A percentile compares a stretch with the other conserved stretches of the same genome.
Evolutionary conservation across 2,113 vertebrate species (phyloP).

Genomic region (Vanacampus margaritifer): DNA sequence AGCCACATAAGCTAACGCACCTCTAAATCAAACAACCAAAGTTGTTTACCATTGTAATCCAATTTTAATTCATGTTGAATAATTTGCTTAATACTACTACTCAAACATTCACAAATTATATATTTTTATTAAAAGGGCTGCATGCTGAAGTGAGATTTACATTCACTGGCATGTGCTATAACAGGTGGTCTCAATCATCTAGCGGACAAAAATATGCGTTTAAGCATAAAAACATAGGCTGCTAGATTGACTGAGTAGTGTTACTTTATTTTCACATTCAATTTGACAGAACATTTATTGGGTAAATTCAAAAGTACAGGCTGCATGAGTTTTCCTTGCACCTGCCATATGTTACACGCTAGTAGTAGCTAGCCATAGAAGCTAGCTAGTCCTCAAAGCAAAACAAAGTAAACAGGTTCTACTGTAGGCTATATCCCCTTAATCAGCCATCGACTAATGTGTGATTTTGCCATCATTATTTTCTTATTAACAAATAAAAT

Average conservation of each 20-base stretch:
- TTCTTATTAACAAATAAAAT: not conserved
- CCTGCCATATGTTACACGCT: conserved; percentile 10
- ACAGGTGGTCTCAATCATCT: not conserved
- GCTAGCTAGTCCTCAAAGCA: not conserved
- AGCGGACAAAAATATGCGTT: not conserved
- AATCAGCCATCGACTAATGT: not conserved
- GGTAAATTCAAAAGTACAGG: not conserved
- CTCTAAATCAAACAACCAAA: not conserved
- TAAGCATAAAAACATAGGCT: not conserved
- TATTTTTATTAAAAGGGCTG: not conserved
- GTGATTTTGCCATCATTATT: not conserved
- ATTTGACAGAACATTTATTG: not conserved
- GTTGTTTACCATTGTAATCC: not conserved
- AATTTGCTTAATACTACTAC: not conserved
- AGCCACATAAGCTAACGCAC: not conserved
- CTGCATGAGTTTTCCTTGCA: conserved; percentile 1
- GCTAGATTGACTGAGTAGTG: not conserved
- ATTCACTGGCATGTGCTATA: not conserved
- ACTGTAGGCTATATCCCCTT: not conserved
- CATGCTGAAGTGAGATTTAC: not conserved
- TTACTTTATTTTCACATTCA: not conserved
- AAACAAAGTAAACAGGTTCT: not conserved
- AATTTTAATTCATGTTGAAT: not conserved
- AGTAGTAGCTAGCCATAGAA: not conserved
- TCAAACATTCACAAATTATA: not conserved